Evolutionary conservation across 2,888 invertebrate species (phyloP).

Genomic region (Pristionchus fissidentatus): DNA sequence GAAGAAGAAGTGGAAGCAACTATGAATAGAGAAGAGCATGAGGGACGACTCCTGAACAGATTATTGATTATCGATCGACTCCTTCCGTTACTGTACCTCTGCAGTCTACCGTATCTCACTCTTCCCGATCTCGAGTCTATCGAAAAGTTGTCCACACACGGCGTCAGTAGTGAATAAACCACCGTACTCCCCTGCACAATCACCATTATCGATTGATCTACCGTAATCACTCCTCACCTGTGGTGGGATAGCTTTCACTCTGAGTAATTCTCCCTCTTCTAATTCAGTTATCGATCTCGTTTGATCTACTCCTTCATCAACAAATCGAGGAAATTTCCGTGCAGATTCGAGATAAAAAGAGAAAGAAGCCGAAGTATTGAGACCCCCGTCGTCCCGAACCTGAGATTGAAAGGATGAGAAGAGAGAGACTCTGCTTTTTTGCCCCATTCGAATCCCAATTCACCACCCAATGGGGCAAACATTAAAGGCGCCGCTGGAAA

Average conservation of each 20-base stretch:
- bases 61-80: neutral
- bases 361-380: slow-evolving; percentile 54
- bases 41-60: neutral
- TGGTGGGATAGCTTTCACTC: neutral
- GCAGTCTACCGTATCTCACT: neutral
- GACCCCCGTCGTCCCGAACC: slow-evolving; percentile 52
- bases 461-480: too few species aligned
- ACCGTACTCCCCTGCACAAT: neutral
- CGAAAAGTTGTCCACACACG: neutral
- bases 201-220: too few species aligned
- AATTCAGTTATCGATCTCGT: neutral
- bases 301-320: slow-evolving; percentile 1
- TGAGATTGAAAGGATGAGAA: slow-evolving; percentile 36
- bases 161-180: slow-evolving; percentile 40
- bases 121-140: slow-evolving; percentile 23
- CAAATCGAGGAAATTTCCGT: slow-evolving; percentile 50
- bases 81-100: neutral
- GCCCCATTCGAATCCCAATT: too few species aligned
- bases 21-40: slow-evolving; percentile 27
- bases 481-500: too few species aligned
- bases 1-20: slow-evolving; percentile 47
- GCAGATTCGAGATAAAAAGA: slow-evolving; percentile 55
- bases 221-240: too few species aligned
- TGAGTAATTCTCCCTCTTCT: slow-evolving; percentile 25
- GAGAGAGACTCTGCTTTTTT: too few species aligned